A percentile compares a stretch with the other conserved stretches of the same genome.
Conservation (phyloP, 2,113 vertebrate species). For the Todiramphus saurophagus region DNA sequence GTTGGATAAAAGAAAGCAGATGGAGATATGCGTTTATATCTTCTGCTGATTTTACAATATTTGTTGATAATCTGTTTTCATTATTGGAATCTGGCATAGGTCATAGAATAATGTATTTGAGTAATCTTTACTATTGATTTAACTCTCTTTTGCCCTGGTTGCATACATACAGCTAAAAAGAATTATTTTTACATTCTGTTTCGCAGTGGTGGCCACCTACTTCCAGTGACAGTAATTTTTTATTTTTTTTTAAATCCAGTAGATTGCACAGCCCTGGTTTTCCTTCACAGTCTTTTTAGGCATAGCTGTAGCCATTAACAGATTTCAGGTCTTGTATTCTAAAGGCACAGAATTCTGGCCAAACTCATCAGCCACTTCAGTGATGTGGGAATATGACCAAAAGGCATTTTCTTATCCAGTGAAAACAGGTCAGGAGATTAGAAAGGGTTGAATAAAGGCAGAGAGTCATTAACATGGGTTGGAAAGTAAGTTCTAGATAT, state of each 20-base stretch:
- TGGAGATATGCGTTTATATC: not conserved
- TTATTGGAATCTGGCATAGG: not conserved
- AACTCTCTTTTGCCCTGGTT: not conserved
- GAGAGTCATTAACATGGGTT: not conserved
- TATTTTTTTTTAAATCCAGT: not conserved
- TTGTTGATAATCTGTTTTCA: not conserved
- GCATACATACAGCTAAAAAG: not conserved
- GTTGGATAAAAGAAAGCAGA: not conserved
- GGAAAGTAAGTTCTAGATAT: not conserved
- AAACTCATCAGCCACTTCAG: not conserved
- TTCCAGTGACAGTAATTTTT: not conserved
- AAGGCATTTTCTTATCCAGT: not conserved
- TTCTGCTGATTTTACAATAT: not conserved
- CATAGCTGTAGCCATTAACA: not conserved
- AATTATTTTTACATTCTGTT: not conserved
- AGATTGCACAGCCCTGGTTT: not conserved
- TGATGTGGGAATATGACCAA: not conserved
- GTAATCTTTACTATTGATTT: not conserved
- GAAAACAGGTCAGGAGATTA: not conserved
- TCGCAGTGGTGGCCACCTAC: not conserved
- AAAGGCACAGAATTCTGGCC: not conserved
- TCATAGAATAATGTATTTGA: not conserved
- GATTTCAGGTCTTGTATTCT: not conserved
- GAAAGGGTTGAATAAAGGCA: not conserved
- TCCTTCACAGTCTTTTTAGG: not conserved